Percentiles rank a stretch among this genome's conserved stretches.
These are phyloP conservation scores for Sciurus carolinensis DNA, from an alignment of 2,797 vertebrate species.

Conservation along the genomic window DNA sequence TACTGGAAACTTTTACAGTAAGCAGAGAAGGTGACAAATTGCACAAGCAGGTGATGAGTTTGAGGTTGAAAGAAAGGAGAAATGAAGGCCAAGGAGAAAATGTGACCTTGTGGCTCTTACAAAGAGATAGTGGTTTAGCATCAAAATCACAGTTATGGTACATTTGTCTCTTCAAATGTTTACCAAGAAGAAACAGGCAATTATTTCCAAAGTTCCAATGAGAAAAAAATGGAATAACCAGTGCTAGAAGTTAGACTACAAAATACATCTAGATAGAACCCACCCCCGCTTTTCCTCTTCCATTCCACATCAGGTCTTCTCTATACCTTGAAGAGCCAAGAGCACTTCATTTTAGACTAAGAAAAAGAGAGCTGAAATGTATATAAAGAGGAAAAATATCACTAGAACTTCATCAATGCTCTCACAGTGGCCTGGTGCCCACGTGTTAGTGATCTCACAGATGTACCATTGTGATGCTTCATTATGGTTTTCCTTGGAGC, in stretches of 20 bases:
- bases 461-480: constrained; percentile 35
- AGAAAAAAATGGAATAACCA: neutral
- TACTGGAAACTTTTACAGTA: neutral
- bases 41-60: neutral
- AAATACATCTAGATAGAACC: neutral
- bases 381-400: neutral
- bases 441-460: constrained; percentile 13
- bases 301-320: neutral
- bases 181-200: neutral
- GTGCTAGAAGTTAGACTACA: neutral
- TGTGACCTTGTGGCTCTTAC: neutral
- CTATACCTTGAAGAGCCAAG: neutral
- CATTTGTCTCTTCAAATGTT: neutral
- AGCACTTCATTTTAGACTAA: neutral
- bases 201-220: constrained; percentile 26
- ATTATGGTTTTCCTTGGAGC: constrained; percentile 47
- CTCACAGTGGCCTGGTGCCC: neutral
- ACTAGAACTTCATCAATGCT: constrained; percentile 66
- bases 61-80: neutral
- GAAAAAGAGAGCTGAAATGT: neutral
- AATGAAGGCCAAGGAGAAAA: neutral
- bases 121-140: neutral
- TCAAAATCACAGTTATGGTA: neutral
- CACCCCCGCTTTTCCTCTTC: neutral
- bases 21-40: neutral